Evolutionary conservation across 2,888 invertebrate genomes (phyloP).

Genomic region (Leptinotarsa peninsularis): DNA sequence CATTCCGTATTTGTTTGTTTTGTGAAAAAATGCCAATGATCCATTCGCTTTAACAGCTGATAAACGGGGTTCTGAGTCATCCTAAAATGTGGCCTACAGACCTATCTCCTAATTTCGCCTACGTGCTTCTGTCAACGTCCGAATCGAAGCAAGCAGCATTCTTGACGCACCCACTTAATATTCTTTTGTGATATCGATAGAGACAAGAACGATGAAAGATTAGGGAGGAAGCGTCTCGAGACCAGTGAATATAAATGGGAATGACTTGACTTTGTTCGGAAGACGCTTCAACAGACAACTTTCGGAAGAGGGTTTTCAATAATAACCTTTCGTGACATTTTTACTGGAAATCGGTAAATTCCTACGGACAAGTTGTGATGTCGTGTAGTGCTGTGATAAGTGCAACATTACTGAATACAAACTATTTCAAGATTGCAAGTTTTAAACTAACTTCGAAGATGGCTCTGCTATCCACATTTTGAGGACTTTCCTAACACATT

Average conservation of each 20-base stretch:
- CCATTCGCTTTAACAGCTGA: neutral
- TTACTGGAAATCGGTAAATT: neutral
- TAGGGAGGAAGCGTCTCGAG: neutral
- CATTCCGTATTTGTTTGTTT: neutral
- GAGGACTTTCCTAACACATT: too few relatives aligned
- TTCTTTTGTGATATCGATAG: slow-evolving; percentile 13
- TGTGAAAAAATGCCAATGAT: neutral
- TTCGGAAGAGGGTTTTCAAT: neutral
- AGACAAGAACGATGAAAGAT: neutral
- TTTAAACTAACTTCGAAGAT: too few relatives aligned
- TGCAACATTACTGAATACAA: too few relatives aligned
- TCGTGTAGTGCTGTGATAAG: neutral
- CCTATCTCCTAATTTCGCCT: slow-evolving; percentile 10
- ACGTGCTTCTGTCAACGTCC: slow-evolving; percentile 17
- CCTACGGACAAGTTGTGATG: neutral
- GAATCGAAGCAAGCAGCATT: slow-evolving; percentile 5
- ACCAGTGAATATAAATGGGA: slow-evolving; percentile 10
- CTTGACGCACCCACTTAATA: slow-evolving; percentile 13
- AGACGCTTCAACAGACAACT: neutral
- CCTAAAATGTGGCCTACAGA: slow-evolving; percentile 9
- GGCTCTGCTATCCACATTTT: too few relatives aligned
- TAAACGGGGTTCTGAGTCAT: neutral
- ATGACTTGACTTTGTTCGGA: slow-evolving; percentile 11
- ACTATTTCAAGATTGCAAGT: too few relatives aligned
- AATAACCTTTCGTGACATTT: neutral